These are phyloP conservation scores for Pogoniulus pusillus DNA, from an alignment of 2,797 vertebrate genomes.

Conservation along the genomic window DNA sequence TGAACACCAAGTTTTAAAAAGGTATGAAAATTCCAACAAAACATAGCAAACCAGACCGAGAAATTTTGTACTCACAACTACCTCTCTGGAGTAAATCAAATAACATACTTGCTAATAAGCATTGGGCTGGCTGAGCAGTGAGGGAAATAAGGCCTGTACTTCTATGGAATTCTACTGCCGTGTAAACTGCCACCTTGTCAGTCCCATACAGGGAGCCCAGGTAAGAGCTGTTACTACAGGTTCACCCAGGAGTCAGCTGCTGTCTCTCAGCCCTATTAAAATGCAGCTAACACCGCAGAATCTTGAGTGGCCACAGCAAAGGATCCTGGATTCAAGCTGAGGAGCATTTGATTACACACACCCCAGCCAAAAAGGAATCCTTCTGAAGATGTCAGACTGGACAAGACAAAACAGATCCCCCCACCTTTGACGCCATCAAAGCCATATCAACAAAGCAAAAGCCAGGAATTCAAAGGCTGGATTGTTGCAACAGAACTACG, in stretches of 20 bases:
- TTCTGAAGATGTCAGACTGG: not conserved
- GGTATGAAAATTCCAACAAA: not conserved
- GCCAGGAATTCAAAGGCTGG: not conserved
- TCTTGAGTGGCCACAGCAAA: not conserved
- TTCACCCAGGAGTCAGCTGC: not conserved
- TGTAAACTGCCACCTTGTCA: not conserved
- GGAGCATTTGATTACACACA: not conserved
- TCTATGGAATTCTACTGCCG: not conserved
- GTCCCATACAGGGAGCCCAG: not conserved
- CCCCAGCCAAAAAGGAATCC: not conserved
- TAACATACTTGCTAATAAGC: not conserved
- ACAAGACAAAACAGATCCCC: constrained; percentile 29
- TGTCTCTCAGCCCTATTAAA: not conserved
- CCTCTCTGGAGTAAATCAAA: not conserved
- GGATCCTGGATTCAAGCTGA: not conserved
- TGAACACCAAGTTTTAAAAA: not conserved
- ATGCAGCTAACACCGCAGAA: not conserved
- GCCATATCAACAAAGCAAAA: not conserved
- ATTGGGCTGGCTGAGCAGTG: not conserved
- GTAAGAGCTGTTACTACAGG: not conserved
- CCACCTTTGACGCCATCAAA: not conserved
- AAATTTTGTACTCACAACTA: not conserved
- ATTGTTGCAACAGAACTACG: not conserved
- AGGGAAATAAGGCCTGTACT: not conserved
- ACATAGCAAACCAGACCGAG: not conserved